phyloP scores from a whole-genome alignment of 2,888 invertebrate genomes.

The Stratiomys singularior region DNA sequence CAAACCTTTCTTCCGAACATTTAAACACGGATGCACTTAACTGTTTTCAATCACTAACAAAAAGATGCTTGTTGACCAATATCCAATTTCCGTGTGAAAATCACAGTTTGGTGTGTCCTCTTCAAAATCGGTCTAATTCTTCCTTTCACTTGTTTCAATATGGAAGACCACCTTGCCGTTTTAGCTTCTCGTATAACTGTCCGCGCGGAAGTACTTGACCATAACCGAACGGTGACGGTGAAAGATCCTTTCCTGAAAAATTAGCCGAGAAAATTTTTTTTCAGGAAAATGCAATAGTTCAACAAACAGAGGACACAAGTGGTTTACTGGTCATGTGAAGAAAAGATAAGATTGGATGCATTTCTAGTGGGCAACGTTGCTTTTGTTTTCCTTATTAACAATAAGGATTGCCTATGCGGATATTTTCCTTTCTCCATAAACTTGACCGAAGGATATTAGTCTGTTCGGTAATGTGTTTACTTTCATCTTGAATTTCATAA shows the following conservation, averaged over 20 bases:
- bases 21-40: no score
- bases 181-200: conserved; percentile 10
- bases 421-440: neutral
- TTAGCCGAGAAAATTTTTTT: neutral
- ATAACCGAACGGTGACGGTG: neutral
- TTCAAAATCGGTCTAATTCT: neutral
- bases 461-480: neutral
- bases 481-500: conserved; percentile 28
- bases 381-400: neutral
- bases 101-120: neutral
- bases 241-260: conserved; percentile 13
- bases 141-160: conserved; percentile 16
- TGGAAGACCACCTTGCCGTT: conserved; percentile 1
- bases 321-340: neutral
- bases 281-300: conserved; percentile 20
- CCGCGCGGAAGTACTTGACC: conserved; percentile 44
- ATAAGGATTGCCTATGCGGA: neutral
- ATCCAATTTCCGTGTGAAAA: conserved; percentile 30
- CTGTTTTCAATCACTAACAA: no score
- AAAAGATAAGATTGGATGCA: conserved; percentile 5
- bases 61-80: neutral
- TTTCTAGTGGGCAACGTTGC: neutral
- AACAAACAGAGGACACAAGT: conserved; percentile 29
- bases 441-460: neutral
- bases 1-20: no score